Evolutionary conservation across 2,888 invertebrate species (phyloP), one percentile per base, ranked within the genome.

Genomic region (Drymonia ruficornis): DNA sequence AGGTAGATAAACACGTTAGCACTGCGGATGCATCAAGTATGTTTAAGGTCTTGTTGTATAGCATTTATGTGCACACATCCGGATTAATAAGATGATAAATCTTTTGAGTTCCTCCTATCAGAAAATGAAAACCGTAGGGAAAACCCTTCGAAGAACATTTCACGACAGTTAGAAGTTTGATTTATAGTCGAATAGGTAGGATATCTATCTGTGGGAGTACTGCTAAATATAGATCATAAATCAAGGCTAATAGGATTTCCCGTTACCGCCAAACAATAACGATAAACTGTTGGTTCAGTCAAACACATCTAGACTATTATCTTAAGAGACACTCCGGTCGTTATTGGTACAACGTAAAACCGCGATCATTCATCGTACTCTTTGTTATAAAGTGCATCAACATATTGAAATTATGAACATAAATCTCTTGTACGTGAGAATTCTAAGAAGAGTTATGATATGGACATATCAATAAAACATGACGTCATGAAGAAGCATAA

Each of bases 201-300:
- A 44, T 23, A 16, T 44, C 7, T 23, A 16, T 44, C 7, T 23
- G 12, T 13, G 9, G 40, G 9, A 13, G 18, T 16, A 36, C 40
- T 45, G 60, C 53, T 19, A 46, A 55, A 55, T 54, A 53, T 55
- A 49, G 38, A 55, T 53, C 55, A 16, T 57, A 67, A 64, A 52
- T 57, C 67, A 67, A 67, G 66, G 64, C 51, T 56, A 64, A 61
- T 55, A 51, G 46, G 53, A 64, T 61, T 54, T 47, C 50, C 48
- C 49, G 46, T 47, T 53, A 54, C 44, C 34, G 4, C 34, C 34
- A 55, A 53, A 61, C 48, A 59, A 52, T 55, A 48, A 31, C 38
- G 49, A 28, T 38, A 48, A 56, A 23, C 12, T 15, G 23, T 58
- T 54, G 40, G 16, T 40, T 36, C 0, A 40, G 8, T 18, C 34